Conservation (phyloP, 2,888 invertebrate genomes). For the Calameuta pallipes region DNA sequence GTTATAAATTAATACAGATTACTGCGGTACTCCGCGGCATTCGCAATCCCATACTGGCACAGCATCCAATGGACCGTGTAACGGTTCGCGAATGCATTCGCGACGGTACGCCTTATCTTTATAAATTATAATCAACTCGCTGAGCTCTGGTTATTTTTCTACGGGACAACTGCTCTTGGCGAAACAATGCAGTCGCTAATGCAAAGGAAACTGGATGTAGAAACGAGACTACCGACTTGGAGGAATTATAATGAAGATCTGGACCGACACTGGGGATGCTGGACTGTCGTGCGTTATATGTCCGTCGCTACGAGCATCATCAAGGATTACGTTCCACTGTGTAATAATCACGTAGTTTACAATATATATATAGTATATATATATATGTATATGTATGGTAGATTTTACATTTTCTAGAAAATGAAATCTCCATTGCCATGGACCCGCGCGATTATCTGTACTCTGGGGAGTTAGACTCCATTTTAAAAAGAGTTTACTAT, state of each 20-base stretch:
- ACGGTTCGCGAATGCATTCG: neutral
- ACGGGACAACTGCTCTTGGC: neutral
- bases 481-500: neutral
- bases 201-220: neutral
- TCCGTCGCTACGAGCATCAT: conserved; percentile 2
- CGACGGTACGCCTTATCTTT: neutral
- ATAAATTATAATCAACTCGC: neutral
- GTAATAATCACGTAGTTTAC: conserved; percentile 31
- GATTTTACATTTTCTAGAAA: neutral
- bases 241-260: conserved; percentile 29
- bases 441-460: neutral
- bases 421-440: neutral
- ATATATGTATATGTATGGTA: neutral
- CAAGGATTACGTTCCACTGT: conserved; percentile 6
- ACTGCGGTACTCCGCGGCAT: conserved; percentile 9
- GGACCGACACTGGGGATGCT: conserved; percentile 8
- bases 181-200: conserved; percentile 2
- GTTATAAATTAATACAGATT: conserved; percentile 43
- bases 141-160: neutral
- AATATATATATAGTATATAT: neutral
- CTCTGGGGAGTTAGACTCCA: neutral
- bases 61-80: neutral
- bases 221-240: neutral
- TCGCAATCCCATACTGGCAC: neutral
- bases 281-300: neutral